Evolutionary conservation across 2,888 invertebrate species (phyloP), one percentile per base, ranked within the genome.

Genomic region (Tridacna gigas): DNA sequence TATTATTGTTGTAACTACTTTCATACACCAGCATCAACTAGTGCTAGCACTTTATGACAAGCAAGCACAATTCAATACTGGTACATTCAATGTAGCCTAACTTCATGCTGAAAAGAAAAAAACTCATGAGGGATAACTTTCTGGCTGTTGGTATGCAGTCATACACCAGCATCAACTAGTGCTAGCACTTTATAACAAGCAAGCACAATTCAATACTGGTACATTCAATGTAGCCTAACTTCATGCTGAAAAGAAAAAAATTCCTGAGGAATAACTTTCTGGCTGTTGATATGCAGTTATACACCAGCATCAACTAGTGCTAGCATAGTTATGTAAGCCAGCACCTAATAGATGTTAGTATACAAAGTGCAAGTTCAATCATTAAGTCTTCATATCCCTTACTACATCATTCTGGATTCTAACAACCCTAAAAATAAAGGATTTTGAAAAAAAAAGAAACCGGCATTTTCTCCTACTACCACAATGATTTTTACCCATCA

Each of bases 121-220:
- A 37, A 37, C 1, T 20, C 5, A 56, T 20, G 1, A 56, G 20
- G 11, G 9, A 15, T 26, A 22, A 22, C 11, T 51, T 11, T 15
- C 56, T 56, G 15, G 56, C 11, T 7, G 9, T 9, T 18, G n/a
- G 20, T 12, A 18, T 47, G 22, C 75, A 47, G 11, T 47, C 25
- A 75, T 63, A 71, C 73, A 78, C 78, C 78, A 78, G 73, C 78
- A 78, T 78, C 25, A 45, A 73, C 61, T 78, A 78, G 78, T 78
- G 78, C 78, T 78, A 71, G 71, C 73, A 61, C 28, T 25, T 13
- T n/a, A 0, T 20, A 25, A 26, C 47, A 73, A 71, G 73, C 71
- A 37, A 63, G 78, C 71, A 63, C 71, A 28, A 18, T n/a, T 25
- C n/a, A 51, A 78, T 78, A 73, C 73, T 61, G 26, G 63, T 63